Conservation (phyloP, 2,797 vertebrate genomes). For the Vespertilio murinus region DNA sequence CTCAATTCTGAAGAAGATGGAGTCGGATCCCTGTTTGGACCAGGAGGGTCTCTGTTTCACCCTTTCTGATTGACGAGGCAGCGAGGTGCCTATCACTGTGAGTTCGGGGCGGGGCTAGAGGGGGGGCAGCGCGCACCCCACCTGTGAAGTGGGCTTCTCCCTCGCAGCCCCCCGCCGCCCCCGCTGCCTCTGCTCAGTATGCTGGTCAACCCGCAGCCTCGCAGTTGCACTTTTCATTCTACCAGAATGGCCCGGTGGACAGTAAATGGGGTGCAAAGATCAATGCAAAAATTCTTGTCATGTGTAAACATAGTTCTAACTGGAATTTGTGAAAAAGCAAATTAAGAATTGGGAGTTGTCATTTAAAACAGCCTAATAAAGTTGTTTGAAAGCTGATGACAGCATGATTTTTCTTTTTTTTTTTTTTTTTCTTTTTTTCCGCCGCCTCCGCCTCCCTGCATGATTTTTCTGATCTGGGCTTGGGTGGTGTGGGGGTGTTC, state of each 20-base stretch:
- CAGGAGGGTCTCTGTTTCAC: slow-evolving; percentile 36
- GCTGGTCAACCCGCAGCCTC: slow-evolving; percentile 14
- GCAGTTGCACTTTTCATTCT: slow-evolving; percentile 66
- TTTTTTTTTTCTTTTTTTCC: slow-evolving; percentile 47
- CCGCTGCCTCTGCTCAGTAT: neutral
- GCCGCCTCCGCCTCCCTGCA: too few relatives aligned
- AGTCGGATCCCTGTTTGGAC: slow-evolving; percentile 48
- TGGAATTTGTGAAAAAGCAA: slow-evolving; percentile 81
- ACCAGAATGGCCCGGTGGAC: slow-evolving; percentile 77
- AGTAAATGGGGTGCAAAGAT: slow-evolving; percentile 80
- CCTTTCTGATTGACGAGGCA: slow-evolving; percentile 47
- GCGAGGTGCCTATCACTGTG: slow-evolving; percentile 18
- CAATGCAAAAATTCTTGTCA: slow-evolving; percentile 84
- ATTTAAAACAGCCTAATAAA: slow-evolving; percentile 86
- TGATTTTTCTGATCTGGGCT: neutral
- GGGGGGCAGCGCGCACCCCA: neutral
- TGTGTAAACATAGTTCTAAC: slow-evolving; percentile 74
- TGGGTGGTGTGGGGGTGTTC: neutral
- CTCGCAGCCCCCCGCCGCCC: neutral
- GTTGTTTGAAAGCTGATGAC: slow-evolving; percentile 78
- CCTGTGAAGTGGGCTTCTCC: neutral
- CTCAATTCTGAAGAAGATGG: slow-evolving; percentile 65
- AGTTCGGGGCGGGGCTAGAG: neutral
- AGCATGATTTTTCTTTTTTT: neutral
- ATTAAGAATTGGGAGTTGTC: slow-evolving; percentile 79